Percentiles rank a stretch among this genome's conserved stretches.
Conservation (phyloP, 2,797 vertebrate genomes). For the Pangasius mekongensis region DNA sequence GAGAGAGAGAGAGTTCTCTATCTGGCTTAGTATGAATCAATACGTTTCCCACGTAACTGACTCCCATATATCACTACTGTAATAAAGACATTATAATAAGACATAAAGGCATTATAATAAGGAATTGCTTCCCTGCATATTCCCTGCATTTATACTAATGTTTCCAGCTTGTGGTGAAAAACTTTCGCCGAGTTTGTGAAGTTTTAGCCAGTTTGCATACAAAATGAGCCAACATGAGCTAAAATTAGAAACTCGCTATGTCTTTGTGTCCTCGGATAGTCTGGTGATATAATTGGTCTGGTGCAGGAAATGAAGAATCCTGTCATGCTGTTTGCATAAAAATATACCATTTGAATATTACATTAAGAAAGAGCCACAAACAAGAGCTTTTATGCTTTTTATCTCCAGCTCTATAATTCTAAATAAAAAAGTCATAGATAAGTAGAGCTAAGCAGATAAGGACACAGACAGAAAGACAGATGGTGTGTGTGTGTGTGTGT, state of each 20-base stretch:
- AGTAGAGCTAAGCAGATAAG: constrained; percentile 2
- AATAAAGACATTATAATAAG: constrained; percentile 35
- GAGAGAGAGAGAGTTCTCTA: not conserved
- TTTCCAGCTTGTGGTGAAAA: constrained; percentile 6
- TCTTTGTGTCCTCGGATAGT: constrained; percentile 16
- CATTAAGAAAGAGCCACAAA: not conserved
- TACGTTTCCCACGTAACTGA: not conserved
- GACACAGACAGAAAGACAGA: not conserved
- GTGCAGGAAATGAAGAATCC: constrained; percentile 17
- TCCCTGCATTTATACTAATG: constrained; percentile 3
- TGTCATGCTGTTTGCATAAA: not conserved
- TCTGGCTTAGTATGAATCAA: not conserved
- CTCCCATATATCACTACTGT: constrained; percentile 19
- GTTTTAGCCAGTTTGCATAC: constrained; percentile 29
- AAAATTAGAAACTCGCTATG: constrained; percentile 15
- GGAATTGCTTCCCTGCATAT: constrained; percentile 1
- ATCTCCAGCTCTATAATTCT: not conserved
- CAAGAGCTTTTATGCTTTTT: not conserved
- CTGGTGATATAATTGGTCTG: constrained; percentile 26
- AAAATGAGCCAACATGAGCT: constrained; percentile 21
- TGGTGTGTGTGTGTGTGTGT: constrained; percentile 58
- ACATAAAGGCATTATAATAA: constrained; percentile 37
- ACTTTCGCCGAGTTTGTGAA: not conserved
- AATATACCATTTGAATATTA: not conserved
- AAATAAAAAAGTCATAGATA: not conserved